Percentiles rank a stretch among this genome's conserved stretches.
phyloP scores from a whole-genome alignment of 2,888 invertebrate species.

The Gisinianus flammeolus region DNA sequence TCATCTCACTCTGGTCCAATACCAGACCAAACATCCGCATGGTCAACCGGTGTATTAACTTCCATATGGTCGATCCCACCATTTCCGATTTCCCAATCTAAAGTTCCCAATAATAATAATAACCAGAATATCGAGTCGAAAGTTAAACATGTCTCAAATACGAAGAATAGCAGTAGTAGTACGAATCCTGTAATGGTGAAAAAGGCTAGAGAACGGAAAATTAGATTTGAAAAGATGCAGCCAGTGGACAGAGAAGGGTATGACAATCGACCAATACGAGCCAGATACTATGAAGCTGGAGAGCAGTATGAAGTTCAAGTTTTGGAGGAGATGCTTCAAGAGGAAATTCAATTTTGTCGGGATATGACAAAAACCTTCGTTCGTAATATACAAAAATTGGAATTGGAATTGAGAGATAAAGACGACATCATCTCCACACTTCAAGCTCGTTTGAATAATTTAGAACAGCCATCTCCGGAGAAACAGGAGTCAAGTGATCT shows the following conservation, averaged over 20 bases:
- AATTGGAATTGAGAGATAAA: background rate
- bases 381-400: background rate
- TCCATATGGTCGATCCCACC: too few relatives aligned
- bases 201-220: background rate
- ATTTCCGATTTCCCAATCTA: too few relatives aligned
- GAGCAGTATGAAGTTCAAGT: background rate
- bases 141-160: too few relatives aligned
- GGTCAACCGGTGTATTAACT: too few relatives aligned
- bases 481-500: too few relatives aligned
- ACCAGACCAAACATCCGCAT: too few relatives aligned
- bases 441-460: background rate
- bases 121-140: too few relatives aligned
- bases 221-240: background rate
- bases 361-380: background rate
- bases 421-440: background rate
- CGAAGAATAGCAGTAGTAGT: too few relatives aligned
- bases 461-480: too few relatives aligned
- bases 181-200: background rate
- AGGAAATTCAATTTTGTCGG: constrained; percentile 3
- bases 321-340: background rate
- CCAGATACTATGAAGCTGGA: background rate
- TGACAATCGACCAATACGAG: background rate
- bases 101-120: too few relatives aligned
- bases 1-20: too few relatives aligned
- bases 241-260: too few relatives aligned